A percentile compares a stretch with the other conserved stretches of the same genome.
phyloP scores from a whole-genome alignment of 2,113 vertebrate genomes.

The Catharus bicknelli region DNA sequence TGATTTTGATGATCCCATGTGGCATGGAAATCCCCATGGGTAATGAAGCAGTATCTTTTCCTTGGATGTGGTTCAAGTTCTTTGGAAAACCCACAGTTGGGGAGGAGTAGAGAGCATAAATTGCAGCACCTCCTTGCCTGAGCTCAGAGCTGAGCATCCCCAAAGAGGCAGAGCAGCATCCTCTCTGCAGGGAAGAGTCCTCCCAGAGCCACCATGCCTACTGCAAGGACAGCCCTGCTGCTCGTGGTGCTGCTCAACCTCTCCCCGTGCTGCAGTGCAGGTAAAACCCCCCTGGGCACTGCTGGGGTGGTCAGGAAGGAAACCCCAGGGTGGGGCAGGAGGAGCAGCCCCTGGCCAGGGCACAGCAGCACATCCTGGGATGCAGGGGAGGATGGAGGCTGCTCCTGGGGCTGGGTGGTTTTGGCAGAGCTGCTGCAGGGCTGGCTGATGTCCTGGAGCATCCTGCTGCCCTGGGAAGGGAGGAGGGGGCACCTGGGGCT shows the following conservation, averaged over 20 bases:
- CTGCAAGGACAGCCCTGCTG: not conserved
- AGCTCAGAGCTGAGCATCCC: not conserved
- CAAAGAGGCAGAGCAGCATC: not conserved
- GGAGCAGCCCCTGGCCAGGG: not conserved
- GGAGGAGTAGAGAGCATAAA: not conserved
- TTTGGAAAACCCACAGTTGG: not conserved
- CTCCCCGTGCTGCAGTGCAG: rapidly evolving
- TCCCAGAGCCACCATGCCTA: not conserved
- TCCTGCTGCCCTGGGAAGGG: not conserved
- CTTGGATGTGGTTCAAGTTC: not conserved
- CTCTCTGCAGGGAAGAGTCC: not conserved
- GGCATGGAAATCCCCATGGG: not conserved
- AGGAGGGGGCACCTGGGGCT: not conserved
- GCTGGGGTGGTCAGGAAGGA: not conserved
- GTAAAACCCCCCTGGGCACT: not conserved
- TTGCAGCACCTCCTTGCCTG: not conserved
- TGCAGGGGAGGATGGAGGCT: not conserved
- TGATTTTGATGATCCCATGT: not conserved
- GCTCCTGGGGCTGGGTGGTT: not conserved
- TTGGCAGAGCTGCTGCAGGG: not conserved
- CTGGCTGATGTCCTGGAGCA: not conserved
- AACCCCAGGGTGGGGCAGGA: rapidly evolving
- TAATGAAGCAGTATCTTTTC: rapidly evolving
- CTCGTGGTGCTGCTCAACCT: not conserved
- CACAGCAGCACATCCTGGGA: not conserved